These are phyloP conservation scores for Martes martes DNA, from an alignment of 2,113 vertebrate genomes.

Conservation along the genomic window DNA sequence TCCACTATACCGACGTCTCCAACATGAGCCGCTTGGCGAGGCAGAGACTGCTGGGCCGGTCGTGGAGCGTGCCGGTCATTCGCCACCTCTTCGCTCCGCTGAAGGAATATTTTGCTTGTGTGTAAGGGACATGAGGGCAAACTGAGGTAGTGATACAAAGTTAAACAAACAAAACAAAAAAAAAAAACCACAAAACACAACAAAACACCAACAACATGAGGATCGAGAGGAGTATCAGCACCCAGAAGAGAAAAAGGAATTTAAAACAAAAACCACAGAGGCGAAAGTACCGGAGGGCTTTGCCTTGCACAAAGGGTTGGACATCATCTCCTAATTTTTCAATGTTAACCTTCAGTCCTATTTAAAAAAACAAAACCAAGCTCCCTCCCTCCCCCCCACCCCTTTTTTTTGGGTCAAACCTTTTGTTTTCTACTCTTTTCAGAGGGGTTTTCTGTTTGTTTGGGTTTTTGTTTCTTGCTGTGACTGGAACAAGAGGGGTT, in stretches of 20 bases:
- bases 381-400: neutral
- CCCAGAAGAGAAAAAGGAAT: slow-evolving; percentile 81
- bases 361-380: slow-evolving; percentile 83
- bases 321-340: slow-evolving; percentile 90
- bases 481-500: slow-evolving; percentile 70
- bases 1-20: slow-evolving; percentile 98
- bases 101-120: slow-evolving; percentile 99
- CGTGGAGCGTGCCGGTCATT: slow-evolving; percentile 98
- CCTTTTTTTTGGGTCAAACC: slow-evolving; percentile 83
- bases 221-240: slow-evolving; percentile 85
- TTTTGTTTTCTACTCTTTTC: slow-evolving; percentile 95
- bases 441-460: slow-evolving; percentile 88
- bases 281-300: slow-evolving; percentile 72
- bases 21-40: slow-evolving; percentile 99
- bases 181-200: slow-evolving; percentile 69
- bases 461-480: slow-evolving; percentile 85
- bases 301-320: slow-evolving; percentile 82
- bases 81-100: slow-evolving; percentile 98
- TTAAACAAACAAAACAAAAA: slow-evolving; percentile 80
- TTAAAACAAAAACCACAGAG: slow-evolving; percentile 69
- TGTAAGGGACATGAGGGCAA: slow-evolving; percentile 84
- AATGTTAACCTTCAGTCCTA: slow-evolving; percentile 91
- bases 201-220: slow-evolving; percentile 83
- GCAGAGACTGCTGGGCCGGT: slow-evolving; percentile 97
- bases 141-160: slow-evolving; percentile 80